Evolutionary conservation across 2,888 invertebrate species (phyloP).

Genomic region (Pyrrhosoma nymphula): DNA sequence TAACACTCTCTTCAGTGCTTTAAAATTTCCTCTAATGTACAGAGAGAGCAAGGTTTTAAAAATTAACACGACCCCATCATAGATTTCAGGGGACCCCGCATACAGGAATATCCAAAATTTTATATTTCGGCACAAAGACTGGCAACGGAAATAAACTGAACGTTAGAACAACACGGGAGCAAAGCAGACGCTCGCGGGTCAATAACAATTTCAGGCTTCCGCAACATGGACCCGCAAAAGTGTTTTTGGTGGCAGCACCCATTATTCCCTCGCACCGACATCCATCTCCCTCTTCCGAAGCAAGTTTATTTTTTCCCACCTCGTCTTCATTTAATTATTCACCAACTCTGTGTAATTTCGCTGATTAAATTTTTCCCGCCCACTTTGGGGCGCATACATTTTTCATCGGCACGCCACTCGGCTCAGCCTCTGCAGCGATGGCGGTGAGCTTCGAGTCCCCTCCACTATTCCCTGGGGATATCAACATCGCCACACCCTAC

Average conservation of each 20-base stretch:
- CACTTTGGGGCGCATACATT: not conserved
- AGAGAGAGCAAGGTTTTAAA: too few relatives aligned
- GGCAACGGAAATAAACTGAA: too few relatives aligned
- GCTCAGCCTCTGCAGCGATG: not conserved
- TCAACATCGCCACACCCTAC: not conserved
- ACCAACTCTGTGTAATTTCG: not conserved
- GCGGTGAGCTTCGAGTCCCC: not conserved
- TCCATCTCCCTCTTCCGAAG: not conserved
- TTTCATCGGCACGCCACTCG: constrained; percentile 1
- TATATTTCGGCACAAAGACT: too few relatives aligned
- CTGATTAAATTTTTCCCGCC: constrained; percentile 23
- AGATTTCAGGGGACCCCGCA: too few relatives aligned
- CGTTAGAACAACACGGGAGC: too few relatives aligned
- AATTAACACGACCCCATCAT: too few relatives aligned
- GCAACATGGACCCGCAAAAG: too few relatives aligned
- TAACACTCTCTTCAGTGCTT: too few relatives aligned
- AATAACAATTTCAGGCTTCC: too few relatives aligned
- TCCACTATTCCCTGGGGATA: not conserved
- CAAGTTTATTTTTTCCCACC: not conserved
- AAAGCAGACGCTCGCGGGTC: too few relatives aligned
- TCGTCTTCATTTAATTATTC: constrained; percentile 4
- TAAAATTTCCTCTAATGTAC: too few relatives aligned
- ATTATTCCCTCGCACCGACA: not conserved
- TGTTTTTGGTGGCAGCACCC: not conserved
- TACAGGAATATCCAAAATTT: too few relatives aligned